Conservation (phyloP, 2,113 vertebrate species). For the Marcusenius ussheri region DNA sequence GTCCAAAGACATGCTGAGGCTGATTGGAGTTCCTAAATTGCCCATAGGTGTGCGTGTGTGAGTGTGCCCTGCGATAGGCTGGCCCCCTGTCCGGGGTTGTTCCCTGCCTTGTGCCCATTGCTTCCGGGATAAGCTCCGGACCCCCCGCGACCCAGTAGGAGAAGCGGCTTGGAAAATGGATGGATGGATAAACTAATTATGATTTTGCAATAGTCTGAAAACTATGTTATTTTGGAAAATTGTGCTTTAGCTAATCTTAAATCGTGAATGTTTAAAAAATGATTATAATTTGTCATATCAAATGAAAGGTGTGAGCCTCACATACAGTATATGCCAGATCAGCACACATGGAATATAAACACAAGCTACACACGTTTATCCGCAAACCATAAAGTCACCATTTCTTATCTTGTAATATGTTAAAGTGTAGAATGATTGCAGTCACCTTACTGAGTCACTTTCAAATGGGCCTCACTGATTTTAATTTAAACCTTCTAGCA, state of each 20-base stretch:
- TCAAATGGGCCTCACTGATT: background rate
- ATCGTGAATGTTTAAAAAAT: background rate
- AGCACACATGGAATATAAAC: background rate
- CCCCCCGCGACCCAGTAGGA: too few species aligned
- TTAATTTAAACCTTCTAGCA: background rate
- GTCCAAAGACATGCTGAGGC: too few species aligned
- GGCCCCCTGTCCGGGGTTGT: too few species aligned
- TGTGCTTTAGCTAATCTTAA: background rate
- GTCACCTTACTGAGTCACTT: background rate
- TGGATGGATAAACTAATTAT: background rate
- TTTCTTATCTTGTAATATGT: background rate
- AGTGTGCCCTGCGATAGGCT: too few species aligned
- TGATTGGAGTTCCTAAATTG: too few species aligned
- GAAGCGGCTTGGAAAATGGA: too few species aligned
- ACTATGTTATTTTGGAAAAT: background rate
- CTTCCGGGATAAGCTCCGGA: too few species aligned
- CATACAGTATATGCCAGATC: background rate
- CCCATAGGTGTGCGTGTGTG: too few species aligned
- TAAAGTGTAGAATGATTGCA: background rate
- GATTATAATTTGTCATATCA: background rate
- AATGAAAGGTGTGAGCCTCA: background rate
- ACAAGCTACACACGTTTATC: background rate
- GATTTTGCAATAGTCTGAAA: background rate
- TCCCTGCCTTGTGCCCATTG: too few species aligned
- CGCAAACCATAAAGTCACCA: background rate